Conservation (phyloP, 2,113 vertebrate species). For the Lepus timidus region DNA sequence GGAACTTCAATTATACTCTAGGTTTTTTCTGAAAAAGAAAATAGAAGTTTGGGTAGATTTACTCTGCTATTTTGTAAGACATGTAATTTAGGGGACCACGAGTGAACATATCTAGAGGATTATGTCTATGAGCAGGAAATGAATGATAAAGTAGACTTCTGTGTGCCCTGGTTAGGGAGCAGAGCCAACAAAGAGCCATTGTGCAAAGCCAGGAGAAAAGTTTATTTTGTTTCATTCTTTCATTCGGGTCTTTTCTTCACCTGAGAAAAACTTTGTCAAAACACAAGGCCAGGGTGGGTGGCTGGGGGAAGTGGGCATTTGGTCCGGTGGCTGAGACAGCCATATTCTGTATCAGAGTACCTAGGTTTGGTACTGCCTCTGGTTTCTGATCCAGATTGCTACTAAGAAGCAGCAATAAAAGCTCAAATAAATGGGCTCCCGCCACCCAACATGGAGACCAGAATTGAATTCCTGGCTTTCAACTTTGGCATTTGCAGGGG, state of each 20-base stretch:
- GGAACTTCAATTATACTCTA: not conserved
- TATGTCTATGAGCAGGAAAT: not conserved
- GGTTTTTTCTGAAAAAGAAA: not conserved
- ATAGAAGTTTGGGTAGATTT: not conserved
- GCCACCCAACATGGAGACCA: too few species aligned
- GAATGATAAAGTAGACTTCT: not conserved
- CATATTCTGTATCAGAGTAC: too few species aligned
- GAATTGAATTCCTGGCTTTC: too few species aligned
- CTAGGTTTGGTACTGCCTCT: too few species aligned
- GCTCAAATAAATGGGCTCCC: too few species aligned
- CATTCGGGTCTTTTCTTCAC: not conserved
- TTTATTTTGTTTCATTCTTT: not conserved
- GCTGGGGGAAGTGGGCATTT: too few species aligned
- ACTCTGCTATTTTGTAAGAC: constrained; percentile 25
- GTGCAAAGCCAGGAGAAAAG: not conserved
- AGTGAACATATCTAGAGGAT: constrained; percentile 6
- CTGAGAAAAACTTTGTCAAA: not conserved
- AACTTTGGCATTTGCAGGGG: too few species aligned
- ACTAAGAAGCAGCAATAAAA: too few species aligned
- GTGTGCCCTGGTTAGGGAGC: not conserved
- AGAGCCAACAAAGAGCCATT: not conserved
- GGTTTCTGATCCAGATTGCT: too few species aligned
- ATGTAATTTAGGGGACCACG: not conserved
- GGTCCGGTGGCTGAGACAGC: too few species aligned
- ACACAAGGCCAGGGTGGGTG: not conserved